Base-by-base conservation (phyloP, 2,797 vertebrate genomes). In the Bovichtus variegatus region DNA sequence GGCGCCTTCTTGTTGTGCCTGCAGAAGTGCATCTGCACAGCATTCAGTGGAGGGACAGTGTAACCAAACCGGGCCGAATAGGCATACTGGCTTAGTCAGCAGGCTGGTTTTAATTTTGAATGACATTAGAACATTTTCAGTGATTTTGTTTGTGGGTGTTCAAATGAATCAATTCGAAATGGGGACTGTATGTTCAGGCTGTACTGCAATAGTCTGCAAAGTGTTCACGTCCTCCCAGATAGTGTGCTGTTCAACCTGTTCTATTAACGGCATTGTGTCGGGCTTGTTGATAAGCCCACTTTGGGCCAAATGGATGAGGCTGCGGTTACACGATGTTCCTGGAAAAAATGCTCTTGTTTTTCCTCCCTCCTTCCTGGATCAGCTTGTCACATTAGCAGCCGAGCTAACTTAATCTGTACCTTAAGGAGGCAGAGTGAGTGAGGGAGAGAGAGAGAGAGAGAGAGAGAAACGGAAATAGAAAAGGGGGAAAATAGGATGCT, bases 241-340 rank as follows among this genome's bases (percentile, higher is more conserved):
- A 4, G 34, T 49, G 34, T 58, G 51, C 34, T 67, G 29, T 74
- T 71, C 68, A 63, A 67, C 71, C 54, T 66, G 74, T 71, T 44
- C 70, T 69, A 47, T 82, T 74, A 75, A 73, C 18, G 6, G 25
- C 38, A 80, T 25, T 13, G 51, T 81, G 57, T 65, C 19, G 2
- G 11, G 53, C 69, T 71, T 43, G 74, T 53, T 89, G 67, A 84
- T 79, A 65, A 80, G 38, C 47, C 55, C 18, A 80, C 78, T 64
- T 57, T 60, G 29, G 47, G 9, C 27, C 53, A 55, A 73, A 58
- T 58, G 44, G 57, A 77, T 44, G 46, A 68, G 19, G 62, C 40
- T 71, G 68, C 16, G 2, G 29, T 88, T 65, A 63, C 73, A 65
- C 19, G 9, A 25, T 77, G 76, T 87, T 88, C 78, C 77, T 78